phyloP scores from a whole-genome alignment of 1,140 invertebrate species.

The Magallana angulata region DNA sequence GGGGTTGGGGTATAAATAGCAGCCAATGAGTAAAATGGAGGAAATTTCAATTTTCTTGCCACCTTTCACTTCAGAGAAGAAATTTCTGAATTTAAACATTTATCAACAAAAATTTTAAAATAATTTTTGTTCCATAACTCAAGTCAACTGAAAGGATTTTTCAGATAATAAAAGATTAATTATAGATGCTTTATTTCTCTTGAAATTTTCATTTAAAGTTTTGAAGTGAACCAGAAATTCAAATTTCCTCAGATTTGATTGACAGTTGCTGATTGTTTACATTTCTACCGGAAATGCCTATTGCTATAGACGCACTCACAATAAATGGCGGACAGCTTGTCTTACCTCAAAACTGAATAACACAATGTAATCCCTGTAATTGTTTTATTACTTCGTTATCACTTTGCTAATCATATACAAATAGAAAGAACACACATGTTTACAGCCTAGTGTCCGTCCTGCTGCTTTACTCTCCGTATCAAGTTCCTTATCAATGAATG shows the following conservation, averaged over 20 bases:
- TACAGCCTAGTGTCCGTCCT: neutral
- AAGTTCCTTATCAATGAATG: neutral
- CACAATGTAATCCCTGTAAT: neutral
- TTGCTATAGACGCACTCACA: neutral
- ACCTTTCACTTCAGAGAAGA: too few relatives aligned
- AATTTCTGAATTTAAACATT: neutral
- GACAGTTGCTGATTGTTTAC: neutral
- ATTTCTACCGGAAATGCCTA: slow-evolving; percentile 2
- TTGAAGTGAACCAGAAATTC: neutral
- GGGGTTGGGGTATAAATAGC: slow-evolving; percentile 1
- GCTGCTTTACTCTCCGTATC: neutral
- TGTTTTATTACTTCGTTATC: neutral
- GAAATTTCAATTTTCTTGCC: slow-evolving; percentile 17
- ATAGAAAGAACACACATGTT: neutral
- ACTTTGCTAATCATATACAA: neutral
- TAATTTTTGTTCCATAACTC: neutral
- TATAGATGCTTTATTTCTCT: neutral
- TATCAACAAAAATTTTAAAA: neutral
- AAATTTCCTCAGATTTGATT: neutral
- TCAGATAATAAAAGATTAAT: neutral
- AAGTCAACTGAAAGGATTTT: neutral
- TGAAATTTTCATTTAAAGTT: neutral
- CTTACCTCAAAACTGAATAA: neutral
- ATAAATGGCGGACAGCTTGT: neutral
- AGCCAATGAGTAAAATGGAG: slow-evolving; percentile 20